phyloP scores from a whole-genome alignment of 2,888 invertebrate species.

The Sabatieria punctata region DNA sequence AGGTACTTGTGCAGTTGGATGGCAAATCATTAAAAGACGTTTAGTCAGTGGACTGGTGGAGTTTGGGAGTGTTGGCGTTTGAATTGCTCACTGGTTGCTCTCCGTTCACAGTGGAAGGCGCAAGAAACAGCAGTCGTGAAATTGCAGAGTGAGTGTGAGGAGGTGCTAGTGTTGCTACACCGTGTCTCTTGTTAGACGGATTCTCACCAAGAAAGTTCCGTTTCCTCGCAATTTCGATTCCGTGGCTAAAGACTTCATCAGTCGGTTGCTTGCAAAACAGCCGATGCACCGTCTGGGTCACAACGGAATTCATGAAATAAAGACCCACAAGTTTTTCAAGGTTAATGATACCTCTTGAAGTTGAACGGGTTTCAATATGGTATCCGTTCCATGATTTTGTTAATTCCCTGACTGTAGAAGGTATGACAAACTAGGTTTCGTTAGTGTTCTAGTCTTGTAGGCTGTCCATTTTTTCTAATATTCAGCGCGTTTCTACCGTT shows the following conservation, averaged over 20 bases:
- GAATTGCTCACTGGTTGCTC: constrained; percentile 89
- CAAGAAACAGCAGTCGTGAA: constrained; percentile 79
- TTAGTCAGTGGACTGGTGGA: constrained; percentile 97
- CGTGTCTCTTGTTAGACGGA: constrained; percentile 44
- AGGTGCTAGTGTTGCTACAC: neutral
- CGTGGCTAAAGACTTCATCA: constrained; percentile 57
- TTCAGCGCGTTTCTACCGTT: too few relatives aligned
- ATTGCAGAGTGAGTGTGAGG: constrained; percentile 49
- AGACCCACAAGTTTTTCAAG: constrained; percentile 71
- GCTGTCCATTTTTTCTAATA: too few relatives aligned
- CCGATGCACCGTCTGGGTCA: constrained; percentile 70
- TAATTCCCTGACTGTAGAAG: too few relatives aligned
- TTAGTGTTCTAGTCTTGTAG: too few relatives aligned
- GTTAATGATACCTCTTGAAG: constrained; percentile 32
- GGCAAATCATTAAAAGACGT: too few relatives aligned
- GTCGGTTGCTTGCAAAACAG: constrained; percentile 68
- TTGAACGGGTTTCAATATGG: neutral
- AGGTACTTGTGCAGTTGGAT: neutral
- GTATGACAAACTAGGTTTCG: too few relatives aligned
- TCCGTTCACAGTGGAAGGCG: constrained; percentile 88
- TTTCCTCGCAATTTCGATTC: constrained; percentile 64
- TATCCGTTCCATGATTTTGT: neutral
- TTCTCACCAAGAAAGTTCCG: constrained; percentile 69
- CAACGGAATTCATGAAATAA: constrained; percentile 70
- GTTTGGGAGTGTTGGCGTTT: constrained; percentile 84